phyloP scores from a whole-genome alignment of 2,888 invertebrate genomes.

The Lampropteryx suffumata region DNA sequence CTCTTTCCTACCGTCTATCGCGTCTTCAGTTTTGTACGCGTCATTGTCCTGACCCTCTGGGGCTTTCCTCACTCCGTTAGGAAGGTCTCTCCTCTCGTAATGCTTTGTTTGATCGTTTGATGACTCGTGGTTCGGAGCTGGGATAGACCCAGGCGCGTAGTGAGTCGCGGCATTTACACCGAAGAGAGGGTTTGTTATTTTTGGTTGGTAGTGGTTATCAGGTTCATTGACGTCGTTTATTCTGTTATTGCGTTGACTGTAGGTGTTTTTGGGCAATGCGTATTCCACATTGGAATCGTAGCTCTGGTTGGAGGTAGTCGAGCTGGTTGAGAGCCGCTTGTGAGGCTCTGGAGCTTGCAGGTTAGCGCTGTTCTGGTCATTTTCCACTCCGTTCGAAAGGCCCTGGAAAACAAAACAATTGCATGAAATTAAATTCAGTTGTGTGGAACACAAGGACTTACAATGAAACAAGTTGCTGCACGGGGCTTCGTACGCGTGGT shows the following conservation, averaged over 20 bases:
- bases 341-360: constrained; percentile 61
- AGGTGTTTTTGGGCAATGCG: constrained; percentile 66
- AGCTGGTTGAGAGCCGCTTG: constrained; percentile 73
- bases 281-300: constrained; percentile 74
- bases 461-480: no score
- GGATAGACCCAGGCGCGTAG: constrained; percentile 65
- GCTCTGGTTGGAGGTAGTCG: constrained; percentile 74
- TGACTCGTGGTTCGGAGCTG: constrained; percentile 39
- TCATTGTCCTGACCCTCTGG: constrained; percentile 94
- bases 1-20: constrained; percentile 83
- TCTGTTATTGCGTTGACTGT: constrained; percentile 55
- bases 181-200: constrained; percentile 72
- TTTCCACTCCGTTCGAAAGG: constrained; percentile 75
- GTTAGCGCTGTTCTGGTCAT: constrained; percentile 73
- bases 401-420: constrained; percentile 53
- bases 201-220: constrained; percentile 58
- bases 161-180: constrained; percentile 77
- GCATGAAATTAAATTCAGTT: no score
- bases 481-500: no score
- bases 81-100: constrained; percentile 59
- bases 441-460: no score
- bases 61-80: constrained; percentile 84
- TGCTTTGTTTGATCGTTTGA: constrained; percentile 48
- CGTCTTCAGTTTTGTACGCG: constrained; percentile 83
- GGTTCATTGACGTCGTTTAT: constrained; percentile 54